Evolutionary conservation across 2,888 invertebrate species (phyloP).

Genomic region (Drosophila bunnanda): DNA sequence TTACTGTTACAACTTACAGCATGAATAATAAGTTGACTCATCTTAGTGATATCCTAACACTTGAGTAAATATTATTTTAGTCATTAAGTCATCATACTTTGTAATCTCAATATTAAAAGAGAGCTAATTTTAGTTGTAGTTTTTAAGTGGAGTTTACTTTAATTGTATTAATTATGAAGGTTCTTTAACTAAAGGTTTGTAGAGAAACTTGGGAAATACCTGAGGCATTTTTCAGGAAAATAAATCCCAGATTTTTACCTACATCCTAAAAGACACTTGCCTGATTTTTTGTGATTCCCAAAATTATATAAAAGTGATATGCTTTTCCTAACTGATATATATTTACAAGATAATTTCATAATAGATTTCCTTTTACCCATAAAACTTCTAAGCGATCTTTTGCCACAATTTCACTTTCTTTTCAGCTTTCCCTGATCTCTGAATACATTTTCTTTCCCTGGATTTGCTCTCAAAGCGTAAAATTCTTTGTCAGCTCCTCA

Average conservation of each 20-base stretch:
- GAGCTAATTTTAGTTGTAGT: not conserved
- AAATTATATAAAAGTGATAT: not conserved
- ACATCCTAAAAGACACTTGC: too few relatives aligned
- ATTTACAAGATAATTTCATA: not conserved
- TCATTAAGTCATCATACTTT: not conserved
- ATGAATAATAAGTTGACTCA: not conserved
- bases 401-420: not conserved
- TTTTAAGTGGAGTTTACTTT: not conserved
- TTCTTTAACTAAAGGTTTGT: not conserved
- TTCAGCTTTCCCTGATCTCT: not conserved
- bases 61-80: not conserved
- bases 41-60: not conserved
- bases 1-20: not conserved
- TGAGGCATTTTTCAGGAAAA: not conserved
- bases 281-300: too few relatives aligned
- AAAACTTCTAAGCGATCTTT: not conserved
- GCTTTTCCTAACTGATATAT: not conserved
- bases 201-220: not conserved
- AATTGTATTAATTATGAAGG: not conserved
- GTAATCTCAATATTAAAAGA: not conserved
- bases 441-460: too few relatives aligned
- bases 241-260: not conserved
- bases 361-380: too few relatives aligned
- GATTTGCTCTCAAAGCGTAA: not conserved
- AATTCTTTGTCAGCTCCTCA: conserved; percentile 11